Evolutionary conservation across 2,797 vertebrate genomes (phyloP).

Genomic region (Lutjanus argentimaculatus): DNA sequence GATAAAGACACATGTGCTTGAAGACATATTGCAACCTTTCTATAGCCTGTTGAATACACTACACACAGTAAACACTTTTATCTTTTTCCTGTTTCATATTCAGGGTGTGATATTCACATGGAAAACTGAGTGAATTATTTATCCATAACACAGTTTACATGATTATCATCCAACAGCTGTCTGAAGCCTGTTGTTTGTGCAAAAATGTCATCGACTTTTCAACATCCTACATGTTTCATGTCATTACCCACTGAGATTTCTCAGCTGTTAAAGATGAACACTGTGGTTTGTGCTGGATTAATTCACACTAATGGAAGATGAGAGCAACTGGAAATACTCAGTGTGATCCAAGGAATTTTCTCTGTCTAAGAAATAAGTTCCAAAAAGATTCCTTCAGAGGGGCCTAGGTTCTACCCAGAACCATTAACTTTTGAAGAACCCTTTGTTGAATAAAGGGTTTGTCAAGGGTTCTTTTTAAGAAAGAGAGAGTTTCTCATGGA

Average conservation of each 20-base stretch:
- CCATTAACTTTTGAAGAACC: too few species aligned
- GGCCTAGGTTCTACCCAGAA: too few species aligned
- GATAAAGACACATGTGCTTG: neutral
- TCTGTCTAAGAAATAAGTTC: neutral
- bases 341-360: neutral
- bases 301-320: neutral
- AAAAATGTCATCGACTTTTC: neutral
- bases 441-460: too few species aligned
- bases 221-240: neutral
- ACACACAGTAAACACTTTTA: neutral
- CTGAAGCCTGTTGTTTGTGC: neutral
- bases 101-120: neutral
- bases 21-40: neutral
- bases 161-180: neutral
- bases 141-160: neutral
- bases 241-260: conserved; percentile 1
- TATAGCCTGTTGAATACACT: neutral
- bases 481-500: too few species aligned
- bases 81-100: neutral
- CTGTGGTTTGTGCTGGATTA: neutral
- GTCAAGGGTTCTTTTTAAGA: too few species aligned
- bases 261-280: conserved; percentile 2
- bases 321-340: neutral
- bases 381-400: too few species aligned
- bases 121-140: neutral